Conservation (phyloP, 2,888 invertebrate species). For the Cremastobaeus sp. region DNA sequence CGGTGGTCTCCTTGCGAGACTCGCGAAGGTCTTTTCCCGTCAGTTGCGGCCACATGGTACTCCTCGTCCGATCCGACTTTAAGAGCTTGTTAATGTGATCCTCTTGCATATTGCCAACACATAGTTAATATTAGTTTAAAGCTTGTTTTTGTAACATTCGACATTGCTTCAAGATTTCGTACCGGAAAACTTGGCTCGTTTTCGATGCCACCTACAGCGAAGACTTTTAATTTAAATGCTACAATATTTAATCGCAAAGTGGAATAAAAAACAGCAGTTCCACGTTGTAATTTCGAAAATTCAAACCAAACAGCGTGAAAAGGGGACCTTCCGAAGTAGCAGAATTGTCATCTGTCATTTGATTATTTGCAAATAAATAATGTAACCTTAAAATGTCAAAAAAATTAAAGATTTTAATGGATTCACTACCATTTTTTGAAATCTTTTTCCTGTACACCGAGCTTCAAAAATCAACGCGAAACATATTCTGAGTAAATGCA, state of each 20-base stretch:
- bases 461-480: too few species aligned
- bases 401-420: conserved; percentile 8
- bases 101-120: conserved; percentile 76
- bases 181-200: conserved; percentile 55
- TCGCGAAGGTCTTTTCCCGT: conserved; percentile 66
- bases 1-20: conserved; percentile 17
- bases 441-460: neutral
- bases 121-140: conserved; percentile 77
- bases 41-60: conserved; percentile 76
- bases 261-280: too few species aligned
- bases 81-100: conserved; percentile 77
- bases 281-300: too few species aligned
- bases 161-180: conserved; percentile 61
- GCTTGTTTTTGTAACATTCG: conserved; percentile 76
- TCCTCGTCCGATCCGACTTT: conserved; percentile 74
- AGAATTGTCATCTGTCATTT: conserved; percentile 17
- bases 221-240: too few species aligned
- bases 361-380: neutral
- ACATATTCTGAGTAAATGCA: conserved; percentile 48
- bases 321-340: too few species aligned
- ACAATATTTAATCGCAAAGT: too few species aligned
- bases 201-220: conserved; percentile 58
- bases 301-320: too few species aligned
- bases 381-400: conserved; percentile 27
- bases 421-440: conserved; percentile 3